A percentile compares a stretch with the other conserved stretches of the same genome.
Evolutionary conservation across 2,113 vertebrate genomes (phyloP).

Genomic region (Reinhardtius hippoglossoides): DNA sequence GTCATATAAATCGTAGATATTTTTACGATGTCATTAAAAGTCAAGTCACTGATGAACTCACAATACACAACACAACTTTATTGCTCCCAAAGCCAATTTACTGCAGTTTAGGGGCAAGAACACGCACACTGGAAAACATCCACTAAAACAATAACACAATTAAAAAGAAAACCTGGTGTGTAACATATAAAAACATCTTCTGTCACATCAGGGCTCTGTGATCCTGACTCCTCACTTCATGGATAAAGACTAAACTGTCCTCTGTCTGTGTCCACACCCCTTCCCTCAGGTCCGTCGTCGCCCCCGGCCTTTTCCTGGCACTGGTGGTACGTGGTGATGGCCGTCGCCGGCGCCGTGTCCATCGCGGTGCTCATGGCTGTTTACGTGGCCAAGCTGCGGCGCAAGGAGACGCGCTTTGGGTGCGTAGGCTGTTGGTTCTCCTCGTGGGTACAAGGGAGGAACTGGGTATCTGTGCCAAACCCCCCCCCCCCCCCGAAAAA

Average conservation of each 20-base stretch:
- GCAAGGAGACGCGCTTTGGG: constrained; percentile 92
- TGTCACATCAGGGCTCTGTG: too few relatives aligned
- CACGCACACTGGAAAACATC: too few relatives aligned
- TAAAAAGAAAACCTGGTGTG: too few relatives aligned
- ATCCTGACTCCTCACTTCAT: background rate
- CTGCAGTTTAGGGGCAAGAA: too few relatives aligned
- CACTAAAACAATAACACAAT: too few relatives aligned
- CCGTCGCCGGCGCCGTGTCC: constrained; percentile 80
- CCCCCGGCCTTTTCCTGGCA: constrained; percentile 86
- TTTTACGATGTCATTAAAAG: background rate
- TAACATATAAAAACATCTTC: too few relatives aligned
- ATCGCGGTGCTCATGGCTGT: constrained; percentile 84
- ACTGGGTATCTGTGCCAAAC: constrained; percentile 41
- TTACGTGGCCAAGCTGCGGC: constrained; percentile 86
- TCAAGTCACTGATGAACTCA: too few relatives aligned
- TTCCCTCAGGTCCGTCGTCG: constrained; percentile 45
- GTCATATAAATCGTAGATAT: background rate
- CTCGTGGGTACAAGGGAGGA: constrained; percentile 51
- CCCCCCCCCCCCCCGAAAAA: too few relatives aligned
- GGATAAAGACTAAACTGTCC: background rate
- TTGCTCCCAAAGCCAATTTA: too few relatives aligned
- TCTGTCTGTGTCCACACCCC: constrained; percentile 22
- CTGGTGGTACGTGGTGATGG: constrained; percentile 93
- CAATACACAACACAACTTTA: too few relatives aligned
- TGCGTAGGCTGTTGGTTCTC: constrained; percentile 63